These are phyloP conservation scores for Exephanes ischioxanthus DNA, from an alignment of 2,888 invertebrate species.

Conservation along the genomic window DNA sequence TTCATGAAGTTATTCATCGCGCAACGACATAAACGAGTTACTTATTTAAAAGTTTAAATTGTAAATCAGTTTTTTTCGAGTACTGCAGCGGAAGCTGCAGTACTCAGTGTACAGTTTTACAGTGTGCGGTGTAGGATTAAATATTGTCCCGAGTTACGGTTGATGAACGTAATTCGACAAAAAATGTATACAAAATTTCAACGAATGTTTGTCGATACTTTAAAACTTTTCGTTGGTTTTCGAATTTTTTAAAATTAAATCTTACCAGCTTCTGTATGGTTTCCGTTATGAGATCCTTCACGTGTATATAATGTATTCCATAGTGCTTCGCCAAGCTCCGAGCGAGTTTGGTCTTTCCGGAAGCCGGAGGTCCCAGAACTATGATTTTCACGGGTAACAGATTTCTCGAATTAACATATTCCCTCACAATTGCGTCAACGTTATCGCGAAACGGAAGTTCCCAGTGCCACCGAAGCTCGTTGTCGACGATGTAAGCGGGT, in stretches of 20 bases:
- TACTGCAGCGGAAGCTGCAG: not conserved
- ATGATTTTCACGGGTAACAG: conserved; percentile 87
- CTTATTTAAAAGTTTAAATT: not conserved
- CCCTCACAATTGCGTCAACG: conserved; percentile 84
- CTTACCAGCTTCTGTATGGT: conserved; percentile 87
- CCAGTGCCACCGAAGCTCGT: conserved; percentile 86
- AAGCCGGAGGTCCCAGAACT: conserved; percentile 89
- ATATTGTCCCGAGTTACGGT: too few species aligned
- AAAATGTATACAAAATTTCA: too few species aligned
- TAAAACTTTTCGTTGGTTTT: too few species aligned
- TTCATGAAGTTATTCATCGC: not conserved
- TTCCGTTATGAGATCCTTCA: conserved; percentile 86
- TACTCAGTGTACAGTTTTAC: too few species aligned
- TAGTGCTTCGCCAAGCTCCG: conserved; percentile 87
- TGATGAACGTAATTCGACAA: too few species aligned
- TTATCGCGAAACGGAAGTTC: conserved; percentile 86
- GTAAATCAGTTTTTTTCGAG: not conserved
- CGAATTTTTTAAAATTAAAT: not conserved
- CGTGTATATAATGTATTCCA: conserved; percentile 87
- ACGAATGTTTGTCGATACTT: too few species aligned
- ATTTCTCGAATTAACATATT: conserved; percentile 85
- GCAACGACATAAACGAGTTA: not conserved
- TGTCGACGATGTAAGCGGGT: conserved; percentile 86
- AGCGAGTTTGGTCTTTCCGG: conserved; percentile 88
- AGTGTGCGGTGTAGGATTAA: too few species aligned